phyloP scores from a whole-genome alignment of 2,888 invertebrate genomes.

The Stenolophus ochropezus region DNA sequence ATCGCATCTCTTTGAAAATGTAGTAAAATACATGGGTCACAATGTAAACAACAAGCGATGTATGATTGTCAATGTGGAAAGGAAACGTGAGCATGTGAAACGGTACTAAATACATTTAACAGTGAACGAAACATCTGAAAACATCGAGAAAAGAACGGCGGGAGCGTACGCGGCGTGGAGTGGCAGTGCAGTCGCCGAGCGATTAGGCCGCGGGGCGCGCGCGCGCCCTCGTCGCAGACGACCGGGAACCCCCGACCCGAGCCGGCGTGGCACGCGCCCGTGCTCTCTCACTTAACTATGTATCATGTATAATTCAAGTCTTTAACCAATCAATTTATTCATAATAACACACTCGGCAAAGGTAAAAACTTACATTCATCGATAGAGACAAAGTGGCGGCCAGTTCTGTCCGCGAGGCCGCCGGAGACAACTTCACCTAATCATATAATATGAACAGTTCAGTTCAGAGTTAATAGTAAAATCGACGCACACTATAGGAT shows the following conservation, averaged over 20 bases:
- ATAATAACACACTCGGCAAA: constrained; percentile 59
- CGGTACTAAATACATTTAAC: constrained; percentile 44
- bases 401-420: constrained; percentile 53
- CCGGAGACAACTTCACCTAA: constrained; percentile 57
- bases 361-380: constrained; percentile 59
- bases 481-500: constrained; percentile 64
- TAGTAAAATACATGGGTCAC: constrained; percentile 4
- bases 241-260: background rate
- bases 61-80: constrained; percentile 46
- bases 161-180: too few relatives aligned
- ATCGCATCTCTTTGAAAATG: constrained; percentile 5
- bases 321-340: constrained; percentile 51
- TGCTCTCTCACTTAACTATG: constrained; percentile 56
- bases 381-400: constrained; percentile 58
- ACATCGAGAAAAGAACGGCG: constrained; percentile 3
- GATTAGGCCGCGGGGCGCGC: constrained; percentile 14
- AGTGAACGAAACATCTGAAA: constrained; percentile 32
- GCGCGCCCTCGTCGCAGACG: too few relatives aligned
- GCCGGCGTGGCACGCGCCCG: constrained; percentile 33
- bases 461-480: constrained; percentile 61
- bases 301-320: constrained; percentile 56
- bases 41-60: constrained; percentile 32
- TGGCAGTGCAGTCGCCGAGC: background rate
- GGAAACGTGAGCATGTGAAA: constrained; percentile 21
- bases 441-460: constrained; percentile 48